phyloP scores from a whole-genome alignment of 2,113 vertebrate species.

The Eidolon helvum region DNA sequence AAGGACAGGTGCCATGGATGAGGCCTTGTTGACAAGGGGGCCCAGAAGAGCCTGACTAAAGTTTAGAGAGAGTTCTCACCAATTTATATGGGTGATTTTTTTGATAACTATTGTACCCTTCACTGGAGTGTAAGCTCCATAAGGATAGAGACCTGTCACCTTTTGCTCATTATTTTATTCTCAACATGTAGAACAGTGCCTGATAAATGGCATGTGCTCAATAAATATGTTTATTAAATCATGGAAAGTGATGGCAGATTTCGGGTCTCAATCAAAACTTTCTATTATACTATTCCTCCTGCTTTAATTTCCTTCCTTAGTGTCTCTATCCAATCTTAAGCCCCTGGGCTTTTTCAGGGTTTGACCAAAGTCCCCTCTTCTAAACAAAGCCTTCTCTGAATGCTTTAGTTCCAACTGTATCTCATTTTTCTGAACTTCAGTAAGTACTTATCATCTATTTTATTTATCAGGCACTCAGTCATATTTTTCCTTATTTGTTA shows the following conservation, averaged over 20 bases:
- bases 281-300: not conserved
- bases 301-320: not conserved
- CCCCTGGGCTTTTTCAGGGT: not conserved
- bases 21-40: not conserved
- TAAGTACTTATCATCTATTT: not conserved
- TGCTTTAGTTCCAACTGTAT: not conserved
- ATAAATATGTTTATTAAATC: not conserved
- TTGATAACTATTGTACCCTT: not conserved
- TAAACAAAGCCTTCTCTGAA: not conserved
- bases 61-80: not conserved
- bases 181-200: not conserved
- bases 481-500: not conserved
- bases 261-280: not conserved
- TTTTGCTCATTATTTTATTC: not conserved
- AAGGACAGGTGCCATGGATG: not conserved
- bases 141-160: not conserved
- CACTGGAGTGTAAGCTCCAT: not conserved
- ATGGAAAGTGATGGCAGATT: not conserved
- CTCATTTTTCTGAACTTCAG: not conserved
- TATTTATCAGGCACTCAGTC: not conserved
- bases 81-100: not conserved
- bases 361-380: not conserved
- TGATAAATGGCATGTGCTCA: not conserved
- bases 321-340: not conserved
- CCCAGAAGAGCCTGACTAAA: not conserved